Conservation (phyloP, 2,113 vertebrate species). For the Forbesichthys agassizii region DNA sequence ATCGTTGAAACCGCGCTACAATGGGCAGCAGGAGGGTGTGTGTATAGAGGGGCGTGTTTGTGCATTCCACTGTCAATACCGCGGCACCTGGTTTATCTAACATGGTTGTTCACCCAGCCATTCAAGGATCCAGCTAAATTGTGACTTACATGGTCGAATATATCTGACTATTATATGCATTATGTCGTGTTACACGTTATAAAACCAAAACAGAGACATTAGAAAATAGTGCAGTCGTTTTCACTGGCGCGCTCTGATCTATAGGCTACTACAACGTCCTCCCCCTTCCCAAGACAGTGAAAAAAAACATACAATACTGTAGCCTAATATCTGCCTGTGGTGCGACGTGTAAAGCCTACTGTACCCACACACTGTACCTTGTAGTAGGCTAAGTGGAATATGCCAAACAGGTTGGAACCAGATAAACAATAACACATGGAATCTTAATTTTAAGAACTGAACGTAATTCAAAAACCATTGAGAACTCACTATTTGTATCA, state of each 20-base stretch:
- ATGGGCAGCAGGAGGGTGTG: slow-evolving; percentile 41
- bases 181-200: not conserved
- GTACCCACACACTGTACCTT: slow-evolving; percentile 25
- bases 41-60: slow-evolving; percentile 51
- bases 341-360: slow-evolving; percentile 4
- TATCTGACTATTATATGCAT: not conserved
- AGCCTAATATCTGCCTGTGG: slow-evolving; percentile 7
- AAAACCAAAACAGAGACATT: slow-evolving; percentile 11
- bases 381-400: slow-evolving; percentile 31
- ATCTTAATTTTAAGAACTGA: slow-evolving; percentile 11
- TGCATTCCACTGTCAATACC: slow-evolving; percentile 64
- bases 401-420: slow-evolving; percentile 57
- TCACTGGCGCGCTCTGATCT: not conserved
- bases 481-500: slow-evolving; percentile 10
- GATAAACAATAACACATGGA: slow-evolving; percentile 34
- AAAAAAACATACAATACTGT: slow-evolving; percentile 23
- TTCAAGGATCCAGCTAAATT: not conserved
- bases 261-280: not conserved
- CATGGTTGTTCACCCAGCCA: slow-evolving; percentile 13
- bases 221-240: not conserved
- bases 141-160: not conserved
- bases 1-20: slow-evolving; percentile 59
- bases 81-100: slow-evolving; percentile 44
- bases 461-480: not conserved
- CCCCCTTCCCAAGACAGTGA: slow-evolving; percentile 3